These are phyloP conservation scores for Diabrotica virgifera DNA, from an alignment of 1,140 invertebrate species.

Conservation along the genomic window DNA sequence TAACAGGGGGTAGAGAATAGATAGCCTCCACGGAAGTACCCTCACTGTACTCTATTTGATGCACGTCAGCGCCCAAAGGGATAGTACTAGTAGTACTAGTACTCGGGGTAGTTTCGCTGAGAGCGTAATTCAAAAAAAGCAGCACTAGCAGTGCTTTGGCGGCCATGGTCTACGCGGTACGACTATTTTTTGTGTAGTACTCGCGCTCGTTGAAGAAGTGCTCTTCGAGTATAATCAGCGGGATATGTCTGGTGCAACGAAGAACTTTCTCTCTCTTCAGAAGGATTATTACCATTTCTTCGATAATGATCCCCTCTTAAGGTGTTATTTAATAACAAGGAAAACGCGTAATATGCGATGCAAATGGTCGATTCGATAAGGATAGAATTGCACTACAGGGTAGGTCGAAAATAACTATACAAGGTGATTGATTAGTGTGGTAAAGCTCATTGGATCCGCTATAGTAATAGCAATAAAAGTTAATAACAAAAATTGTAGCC, in stretches of 20 bases:
- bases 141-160: not conserved
- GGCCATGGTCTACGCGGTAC: not conserved
- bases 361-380: not conserved
- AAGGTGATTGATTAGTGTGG: no score
- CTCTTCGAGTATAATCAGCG: not conserved
- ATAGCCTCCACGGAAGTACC: slow-evolving; percentile 30
- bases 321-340: slow-evolving; percentile 13
- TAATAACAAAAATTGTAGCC: no score
- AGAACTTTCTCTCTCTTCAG: slow-evolving; percentile 32
- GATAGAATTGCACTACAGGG: not conserved
- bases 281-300: slow-evolving; percentile 31
- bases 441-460: no score
- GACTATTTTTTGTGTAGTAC: slow-evolving; percentile 5
- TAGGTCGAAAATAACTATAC: not conserved
- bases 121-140: not conserved
- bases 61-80: slow-evolving; percentile 1
- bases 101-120: not conserved
- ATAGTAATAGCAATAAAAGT: no score
- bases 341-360: slow-evolving; percentile 6
- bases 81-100: slow-evolving; percentile 4
- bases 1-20: slow-evolving; percentile 28
- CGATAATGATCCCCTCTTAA: slow-evolving; percentile 29
- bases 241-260: not conserved
- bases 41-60: slow-evolving; percentile 32
- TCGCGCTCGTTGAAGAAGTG: not conserved